Evolutionary conservation across 2,113 vertebrate species (phyloP).

Genomic region (Psilopogon haemacephalus): DNA sequence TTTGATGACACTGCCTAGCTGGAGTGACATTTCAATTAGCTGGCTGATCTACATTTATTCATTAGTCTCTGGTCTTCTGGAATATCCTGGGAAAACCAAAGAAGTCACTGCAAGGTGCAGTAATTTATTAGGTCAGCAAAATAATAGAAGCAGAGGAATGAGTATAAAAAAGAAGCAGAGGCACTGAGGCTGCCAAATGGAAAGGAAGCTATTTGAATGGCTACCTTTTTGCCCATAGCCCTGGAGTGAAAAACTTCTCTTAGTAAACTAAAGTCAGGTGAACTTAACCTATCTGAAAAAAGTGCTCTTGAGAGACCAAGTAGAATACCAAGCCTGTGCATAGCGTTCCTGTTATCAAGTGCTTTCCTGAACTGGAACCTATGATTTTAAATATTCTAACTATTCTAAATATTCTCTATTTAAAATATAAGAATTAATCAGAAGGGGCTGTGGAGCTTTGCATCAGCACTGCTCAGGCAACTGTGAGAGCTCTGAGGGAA

Average conservation of each 20-base stretch:
- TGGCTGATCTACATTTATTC: not conserved
- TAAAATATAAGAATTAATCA: slow-evolving; percentile 8
- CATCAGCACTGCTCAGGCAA: not conserved
- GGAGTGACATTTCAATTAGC: not conserved
- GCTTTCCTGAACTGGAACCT: slow-evolving; percentile 20
- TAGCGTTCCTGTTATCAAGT: slow-evolving; percentile 41
- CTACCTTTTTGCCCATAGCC: not conserved
- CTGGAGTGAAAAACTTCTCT: not conserved
- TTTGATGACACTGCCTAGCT: not conserved
- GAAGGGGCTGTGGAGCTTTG: not conserved
- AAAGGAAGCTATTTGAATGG: not conserved
- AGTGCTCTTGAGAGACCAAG: not conserved
- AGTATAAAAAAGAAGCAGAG: not conserved
- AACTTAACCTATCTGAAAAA: slow-evolving; percentile 17
- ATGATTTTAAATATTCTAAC: not conserved
- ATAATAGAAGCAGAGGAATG: not conserved
- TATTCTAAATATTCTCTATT: slow-evolving; percentile 37
- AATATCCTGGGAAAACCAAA: not conserved
- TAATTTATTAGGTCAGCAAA: not conserved
- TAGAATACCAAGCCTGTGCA: slow-evolving; percentile 26
- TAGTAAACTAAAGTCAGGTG: slow-evolving; percentile 20
- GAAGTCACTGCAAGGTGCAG: not conserved
- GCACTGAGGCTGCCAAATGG: not conserved
- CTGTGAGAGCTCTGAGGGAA: slow-evolving; percentile 28
- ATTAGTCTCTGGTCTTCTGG: not conserved